These are phyloP conservation scores for Melanargia galathea DNA, from an alignment of 2,888 invertebrate species.

Conservation along the genomic window DNA sequence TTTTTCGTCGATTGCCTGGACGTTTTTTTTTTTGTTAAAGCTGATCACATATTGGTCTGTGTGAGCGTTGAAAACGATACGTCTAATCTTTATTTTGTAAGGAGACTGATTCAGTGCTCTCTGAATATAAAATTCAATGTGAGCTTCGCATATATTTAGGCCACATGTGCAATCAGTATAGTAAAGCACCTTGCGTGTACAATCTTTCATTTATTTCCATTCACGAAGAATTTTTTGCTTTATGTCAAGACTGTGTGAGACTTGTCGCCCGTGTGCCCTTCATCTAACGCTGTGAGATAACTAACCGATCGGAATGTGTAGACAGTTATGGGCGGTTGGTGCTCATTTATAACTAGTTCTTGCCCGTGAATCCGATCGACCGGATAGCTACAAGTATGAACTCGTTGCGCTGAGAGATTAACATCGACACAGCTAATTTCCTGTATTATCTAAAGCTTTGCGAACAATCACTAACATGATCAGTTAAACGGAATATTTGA, in stretches of 20 bases:
- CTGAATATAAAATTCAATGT: too few species aligned
- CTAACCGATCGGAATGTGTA: constrained; percentile 19
- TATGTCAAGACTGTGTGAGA: background rate
- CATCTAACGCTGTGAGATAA: constrained; percentile 7
- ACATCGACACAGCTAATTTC: constrained; percentile 17
- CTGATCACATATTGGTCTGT: too few species aligned
- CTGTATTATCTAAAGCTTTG: constrained; percentile 3
- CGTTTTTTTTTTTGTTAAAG: too few species aligned
- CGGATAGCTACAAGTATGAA: constrained; percentile 6
- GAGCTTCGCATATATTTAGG: too few species aligned
- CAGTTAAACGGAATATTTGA: background rate
- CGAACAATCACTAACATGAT: background rate
- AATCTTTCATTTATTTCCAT: too few species aligned
- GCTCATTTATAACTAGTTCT: constrained; percentile 15
- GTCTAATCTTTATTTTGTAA: too few species aligned
- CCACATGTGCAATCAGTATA: too few species aligned
- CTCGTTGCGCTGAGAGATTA: constrained; percentile 7
- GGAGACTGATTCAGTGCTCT: too few species aligned
- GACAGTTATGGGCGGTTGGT: constrained; percentile 20
- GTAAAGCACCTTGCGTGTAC: too few species aligned
- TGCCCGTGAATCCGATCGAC: constrained; percentile 13
- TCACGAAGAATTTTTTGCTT: too few species aligned
- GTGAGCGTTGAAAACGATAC: too few species aligned
- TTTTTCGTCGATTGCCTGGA: too few species aligned
- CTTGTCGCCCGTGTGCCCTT: background rate